Conservation (phyloP, 2,888 invertebrate species). For the Aromia moschata region DNA sequence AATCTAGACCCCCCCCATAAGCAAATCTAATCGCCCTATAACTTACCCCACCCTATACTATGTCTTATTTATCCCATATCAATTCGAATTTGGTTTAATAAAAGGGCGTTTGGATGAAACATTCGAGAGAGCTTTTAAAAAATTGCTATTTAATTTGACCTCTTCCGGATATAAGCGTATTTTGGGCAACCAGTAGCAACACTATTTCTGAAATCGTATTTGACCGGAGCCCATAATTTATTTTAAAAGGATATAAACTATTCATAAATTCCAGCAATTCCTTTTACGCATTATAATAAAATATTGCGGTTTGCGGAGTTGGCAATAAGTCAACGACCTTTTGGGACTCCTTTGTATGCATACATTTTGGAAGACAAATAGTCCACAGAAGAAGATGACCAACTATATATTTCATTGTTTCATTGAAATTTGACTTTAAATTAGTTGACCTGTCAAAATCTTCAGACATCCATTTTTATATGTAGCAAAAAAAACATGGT, state of each 20-base stretch:
- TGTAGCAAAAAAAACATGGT: too few species aligned
- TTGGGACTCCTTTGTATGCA: not conserved
- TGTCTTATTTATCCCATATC: not conserved
- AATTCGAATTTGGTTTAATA: slow-evolving; percentile 15
- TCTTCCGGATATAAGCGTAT: not conserved
- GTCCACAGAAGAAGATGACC: too few species aligned
- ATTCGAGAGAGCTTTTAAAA: slow-evolving; percentile 1
- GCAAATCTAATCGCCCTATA: too few species aligned
- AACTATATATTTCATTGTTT: too few species aligned
- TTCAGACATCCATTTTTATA: too few species aligned
- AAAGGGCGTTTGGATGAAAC: not conserved
- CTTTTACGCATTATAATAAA: slow-evolving; percentile 22
- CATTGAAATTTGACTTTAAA: too few species aligned
- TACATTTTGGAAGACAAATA: too few species aligned
- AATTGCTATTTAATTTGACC: slow-evolving; percentile 13
- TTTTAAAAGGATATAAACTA: slow-evolving; percentile 24
- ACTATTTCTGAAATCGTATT: slow-evolving; percentile 13
- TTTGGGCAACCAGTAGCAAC: not conserved
- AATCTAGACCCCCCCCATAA: too few species aligned
- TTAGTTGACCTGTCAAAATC: too few species aligned
- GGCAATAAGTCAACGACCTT: slow-evolving; percentile 6
- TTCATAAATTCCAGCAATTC: slow-evolving; percentile 23
- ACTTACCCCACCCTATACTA: not conserved
- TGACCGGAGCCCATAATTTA: slow-evolving; percentile 19
- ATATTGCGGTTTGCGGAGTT: slow-evolving; percentile 18